Conservation (phyloP, 2,797 vertebrate genomes). For the Aldrovandia affinis region DNA sequence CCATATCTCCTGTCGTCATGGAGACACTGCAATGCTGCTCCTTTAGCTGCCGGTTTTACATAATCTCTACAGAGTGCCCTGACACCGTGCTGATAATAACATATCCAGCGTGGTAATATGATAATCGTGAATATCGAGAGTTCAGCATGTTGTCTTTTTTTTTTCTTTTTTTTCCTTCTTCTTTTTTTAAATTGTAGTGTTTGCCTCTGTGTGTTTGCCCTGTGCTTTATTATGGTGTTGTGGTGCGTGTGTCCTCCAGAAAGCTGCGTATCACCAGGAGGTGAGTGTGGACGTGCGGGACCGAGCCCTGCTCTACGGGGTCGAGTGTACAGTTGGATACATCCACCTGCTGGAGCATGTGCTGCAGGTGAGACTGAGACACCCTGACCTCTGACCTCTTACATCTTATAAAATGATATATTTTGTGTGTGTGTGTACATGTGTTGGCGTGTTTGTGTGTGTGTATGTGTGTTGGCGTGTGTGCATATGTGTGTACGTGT, state of each 20-base stretch:
- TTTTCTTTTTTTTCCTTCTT: not conserved
- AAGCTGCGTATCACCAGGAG: slow-evolving; percentile 90
- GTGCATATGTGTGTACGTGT: slow-evolving; percentile 9
- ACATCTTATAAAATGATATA: not conserved
- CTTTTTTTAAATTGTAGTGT: not conserved
- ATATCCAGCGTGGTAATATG: not conserved
- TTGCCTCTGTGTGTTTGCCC: not conserved
- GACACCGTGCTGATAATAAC: not conserved
- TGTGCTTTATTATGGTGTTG: not conserved
- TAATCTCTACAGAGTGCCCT: slow-evolving; percentile 5
- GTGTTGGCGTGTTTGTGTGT: slow-evolving; percentile 13
- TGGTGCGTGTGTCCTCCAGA: slow-evolving; percentile 68
- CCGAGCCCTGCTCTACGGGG: slow-evolving; percentile 85
- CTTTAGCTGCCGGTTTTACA: not conserved
- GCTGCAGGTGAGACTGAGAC: slow-evolving; percentile 33
- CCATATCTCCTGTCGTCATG: not conserved
- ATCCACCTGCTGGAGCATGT: slow-evolving; percentile 92
- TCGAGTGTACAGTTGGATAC: slow-evolving; percentile 89
- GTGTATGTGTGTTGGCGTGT: slow-evolving; percentile 24
- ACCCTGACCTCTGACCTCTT: not conserved
- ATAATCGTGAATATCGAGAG: not conserved
- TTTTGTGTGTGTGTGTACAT: not conserved
- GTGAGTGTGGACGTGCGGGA: slow-evolving; percentile 82
- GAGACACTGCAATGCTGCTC: not conserved
- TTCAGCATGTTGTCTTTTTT: not conserved